These are phyloP conservation scores for Euzophera pinguis DNA, from an alignment of 2,888 invertebrate species.

Conservation along the genomic window DNA sequence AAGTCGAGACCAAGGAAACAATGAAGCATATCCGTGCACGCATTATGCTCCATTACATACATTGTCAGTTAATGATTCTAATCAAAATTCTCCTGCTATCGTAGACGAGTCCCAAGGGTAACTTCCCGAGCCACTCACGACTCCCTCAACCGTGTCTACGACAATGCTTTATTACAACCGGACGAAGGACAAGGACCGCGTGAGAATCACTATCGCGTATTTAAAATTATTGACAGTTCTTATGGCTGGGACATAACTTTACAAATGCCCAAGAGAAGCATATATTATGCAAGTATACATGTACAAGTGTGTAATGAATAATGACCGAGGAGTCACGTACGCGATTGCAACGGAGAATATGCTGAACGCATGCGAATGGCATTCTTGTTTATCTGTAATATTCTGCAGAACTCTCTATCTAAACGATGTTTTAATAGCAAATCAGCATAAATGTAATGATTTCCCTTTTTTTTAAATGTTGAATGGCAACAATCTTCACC, in stretches of 20 bases:
- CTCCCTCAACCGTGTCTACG: slow-evolving; percentile 57
- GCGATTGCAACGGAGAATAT: slow-evolving; percentile 23
- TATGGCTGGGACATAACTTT: slow-evolving; percentile 12
- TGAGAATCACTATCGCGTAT: slow-evolving; percentile 42
- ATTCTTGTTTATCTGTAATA: slow-evolving; percentile 22
- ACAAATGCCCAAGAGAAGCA: slow-evolving; percentile 9
- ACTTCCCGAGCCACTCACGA: slow-evolving; percentile 51
- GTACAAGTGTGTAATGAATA: slow-evolving; percentile 19
- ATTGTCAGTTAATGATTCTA: slow-evolving; percentile 55
- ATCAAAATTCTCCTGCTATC: slow-evolving; percentile 67
- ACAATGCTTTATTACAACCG: slow-evolving; percentile 67
- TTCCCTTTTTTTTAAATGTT: slow-evolving; percentile 13
- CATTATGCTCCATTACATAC: slow-evolving; percentile 50
- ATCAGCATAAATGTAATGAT: slow-evolving; percentile 19
- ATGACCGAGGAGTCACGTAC: slow-evolving; percentile 28
- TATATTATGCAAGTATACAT: slow-evolving; percentile 21
- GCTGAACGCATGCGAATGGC: slow-evolving; percentile 27
- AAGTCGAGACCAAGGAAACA: slow-evolving; percentile 12
- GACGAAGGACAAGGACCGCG: slow-evolving; percentile 62
- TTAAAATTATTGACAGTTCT: slow-evolving; percentile 19
- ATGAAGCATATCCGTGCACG: slow-evolving; percentile 28
- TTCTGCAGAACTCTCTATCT: slow-evolving; percentile 14
- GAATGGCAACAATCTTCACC: slow-evolving; percentile 3
- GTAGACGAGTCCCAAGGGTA: slow-evolving; percentile 54
- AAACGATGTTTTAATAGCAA: slow-evolving; percentile 18